A percentile compares a stretch with the other conserved stretches of the same genome.
These are phyloP conservation scores for Coregonus ussuriensis DNA, from an alignment of 2,797 vertebrate species.

Conservation along the genomic window DNA sequence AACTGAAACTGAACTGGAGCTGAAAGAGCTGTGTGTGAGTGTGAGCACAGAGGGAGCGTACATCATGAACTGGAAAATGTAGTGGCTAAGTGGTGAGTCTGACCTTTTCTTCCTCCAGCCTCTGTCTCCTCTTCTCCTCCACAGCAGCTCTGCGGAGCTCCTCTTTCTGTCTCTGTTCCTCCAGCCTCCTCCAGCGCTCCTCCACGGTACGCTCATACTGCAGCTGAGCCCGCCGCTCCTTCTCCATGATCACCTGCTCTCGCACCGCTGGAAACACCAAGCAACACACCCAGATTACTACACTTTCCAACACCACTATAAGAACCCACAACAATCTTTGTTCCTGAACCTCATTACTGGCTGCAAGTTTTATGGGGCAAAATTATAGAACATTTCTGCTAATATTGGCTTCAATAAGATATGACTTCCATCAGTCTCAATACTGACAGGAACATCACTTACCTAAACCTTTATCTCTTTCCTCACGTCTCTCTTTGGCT, in stretches of 20 bases:
- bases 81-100: conserved; percentile 1
- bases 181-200: conserved; percentile 90
- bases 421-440: background rate
- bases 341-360: background rate
- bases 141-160: conserved; percentile 90
- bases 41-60: background rate
- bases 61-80: too few relatives aligned
- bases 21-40: background rate
- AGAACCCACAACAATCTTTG: background rate
- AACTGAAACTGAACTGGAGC: background rate
- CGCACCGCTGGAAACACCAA: conserved; percentile 75
- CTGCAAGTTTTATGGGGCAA: background rate
- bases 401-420: background rate
- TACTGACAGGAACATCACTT: conserved; percentile 52
- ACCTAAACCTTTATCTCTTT: conserved; percentile 92
- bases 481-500: conserved; percentile 94
- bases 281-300: background rate
- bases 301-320: background rate
- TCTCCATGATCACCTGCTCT: conserved; percentile 91
- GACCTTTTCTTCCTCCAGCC: conserved; percentile 93
- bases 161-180: conserved; percentile 91
- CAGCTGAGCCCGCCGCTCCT: conserved; percentile 88
- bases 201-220: conserved; percentile 95
- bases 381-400: background rate
- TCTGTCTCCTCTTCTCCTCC: conserved; percentile 93